Conservation (phyloP, 2,888 invertebrate genomes). For the Drosophila meridiana region DNA sequence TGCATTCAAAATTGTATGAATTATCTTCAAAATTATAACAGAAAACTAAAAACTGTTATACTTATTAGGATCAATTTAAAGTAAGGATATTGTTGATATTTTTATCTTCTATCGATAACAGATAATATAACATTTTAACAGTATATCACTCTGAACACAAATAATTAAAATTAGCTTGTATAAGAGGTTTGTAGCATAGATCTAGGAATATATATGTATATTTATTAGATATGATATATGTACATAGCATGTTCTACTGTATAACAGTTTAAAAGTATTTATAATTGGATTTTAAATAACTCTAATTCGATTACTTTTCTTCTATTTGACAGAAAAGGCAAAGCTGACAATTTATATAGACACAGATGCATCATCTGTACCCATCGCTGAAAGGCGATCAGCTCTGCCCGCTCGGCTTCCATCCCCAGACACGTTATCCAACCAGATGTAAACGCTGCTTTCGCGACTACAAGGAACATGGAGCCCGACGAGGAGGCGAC, state of each 20-base stretch:
- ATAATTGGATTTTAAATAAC: too few species aligned
- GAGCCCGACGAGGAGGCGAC: slow-evolving; percentile 90
- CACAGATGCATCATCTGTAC: slow-evolving; percentile 85
- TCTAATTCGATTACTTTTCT: background rate
- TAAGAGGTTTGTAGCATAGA: too few species aligned
- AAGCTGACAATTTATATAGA: slow-evolving; percentile 68
- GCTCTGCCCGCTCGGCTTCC: slow-evolving; percentile 95
- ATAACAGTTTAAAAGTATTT: too few species aligned
- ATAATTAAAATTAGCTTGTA: too few species aligned
- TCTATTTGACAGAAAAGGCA: slow-evolving; percentile 51
- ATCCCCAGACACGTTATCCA: slow-evolving; percentile 97
- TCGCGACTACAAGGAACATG: slow-evolving; percentile 96
- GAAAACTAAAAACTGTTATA: background rate
- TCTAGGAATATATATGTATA: too few species aligned
- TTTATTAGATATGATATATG: too few species aligned
- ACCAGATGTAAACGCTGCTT: slow-evolving; percentile 97
- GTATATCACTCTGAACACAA: background rate
- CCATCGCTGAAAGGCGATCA: slow-evolving; percentile 91
- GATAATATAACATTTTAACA: background rate
- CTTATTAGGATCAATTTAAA: background rate
- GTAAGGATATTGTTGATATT: background rate
- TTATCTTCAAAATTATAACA: background rate
- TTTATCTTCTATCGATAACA: background rate
- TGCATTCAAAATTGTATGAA: background rate
- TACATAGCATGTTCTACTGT: background rate